Evolutionary conservation across 2,113 vertebrate species (phyloP), one percentile per base, ranked within the genome.

Genomic region (Noturus placidus): DNA sequence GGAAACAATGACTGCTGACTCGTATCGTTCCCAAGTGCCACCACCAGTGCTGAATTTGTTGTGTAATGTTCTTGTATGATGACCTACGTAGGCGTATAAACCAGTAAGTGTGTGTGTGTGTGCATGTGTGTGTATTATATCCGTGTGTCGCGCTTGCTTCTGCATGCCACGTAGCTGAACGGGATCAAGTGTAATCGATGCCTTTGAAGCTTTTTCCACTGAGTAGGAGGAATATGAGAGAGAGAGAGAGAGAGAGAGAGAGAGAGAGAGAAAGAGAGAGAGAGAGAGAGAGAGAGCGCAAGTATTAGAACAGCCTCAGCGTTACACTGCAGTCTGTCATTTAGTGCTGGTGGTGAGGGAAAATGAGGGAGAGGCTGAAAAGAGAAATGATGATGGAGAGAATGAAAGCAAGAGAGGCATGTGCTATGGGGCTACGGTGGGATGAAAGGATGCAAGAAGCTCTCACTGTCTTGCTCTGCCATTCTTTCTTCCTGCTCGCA

Each of bases 271-370:
- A 27, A 46, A 78, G 46, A 52, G 38, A 84, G 67, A 70, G 35
- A 42, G 54, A 33, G 17, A 70, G 46, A 52, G 38, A 84, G 67
- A 70, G 35, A 42, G 54, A 33, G 17, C 56, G 83, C 19, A n/a
- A 35, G 46, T 46, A 52, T 52, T 52, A 78, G 30, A 74, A 27
- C 33, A 85, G 72, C 56, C 56, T 61, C 56, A 54, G 33, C 35
- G 5, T 42, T 85, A 79, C 50, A 27, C 30, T 87, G 86, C 33
- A 82, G 78, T 59, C 86, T 87, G 78, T 87, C 78, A 87, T 87
- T 87, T 87, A 87, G 63, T 0, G 52, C 56, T 82, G 33, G n/a
- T 59, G 78, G 86, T 87, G 35, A 87, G 52, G 77, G 61, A 86
- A 86, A 80, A 67, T n/a, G 35, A 79, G 42, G 22, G 59, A 87